Base-by-base conservation (phyloP, 2,797 vertebrate species). In the Sus cebifrons region DNA sequence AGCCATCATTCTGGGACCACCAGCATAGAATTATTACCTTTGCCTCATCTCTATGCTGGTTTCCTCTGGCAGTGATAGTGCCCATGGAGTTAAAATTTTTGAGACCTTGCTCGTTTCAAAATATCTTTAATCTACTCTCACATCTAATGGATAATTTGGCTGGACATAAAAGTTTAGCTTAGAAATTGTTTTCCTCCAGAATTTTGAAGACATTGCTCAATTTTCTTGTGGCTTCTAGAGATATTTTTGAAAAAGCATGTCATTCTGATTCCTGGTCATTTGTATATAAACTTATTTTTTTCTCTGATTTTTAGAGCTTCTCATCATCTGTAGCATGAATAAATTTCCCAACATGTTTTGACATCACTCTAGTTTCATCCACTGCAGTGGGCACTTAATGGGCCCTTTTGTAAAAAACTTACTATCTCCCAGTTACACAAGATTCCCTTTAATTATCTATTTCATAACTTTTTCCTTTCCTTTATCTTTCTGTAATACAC, bases 181-280 rank as follows among this genome's bases (percentile, higher is more conserved):
- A 44, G 23, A 91, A 82, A 91, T 91, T 52, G 82, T 75, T 81
- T 95, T 27, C 44, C 60, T 87, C 81, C 36, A 62, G 49, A 86
- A 86, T 86, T 91, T 60, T 82, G 60, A 87, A 86, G 36, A 92
- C 40, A n/a, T n/a, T 52, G 21, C 2, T 52, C 60, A 75, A 20
- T 87, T 82, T 87, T 82, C 60, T 82, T 87, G 52, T 82, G 36
- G 84, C 23, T 60, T 81, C 68, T 68, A 82, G 32, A 27, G 8
- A 27, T 29, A 73, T 29, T 91, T 68, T 29, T 2, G 1, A 29
- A 82, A 86, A 75, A 82, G 60, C 36, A 71, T 86, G 58, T 36
- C 65, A 73, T 86, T 79, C 65, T 86, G 58, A 81, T 86, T 86
- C 56, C 40, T 79, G 65, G 88, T 79, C 82, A 86, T 49, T 64